These are phyloP conservation scores for Nephrotoma guestfalica DNA, from an alignment of 2,888 invertebrate species.

Conservation along the genomic window DNA sequence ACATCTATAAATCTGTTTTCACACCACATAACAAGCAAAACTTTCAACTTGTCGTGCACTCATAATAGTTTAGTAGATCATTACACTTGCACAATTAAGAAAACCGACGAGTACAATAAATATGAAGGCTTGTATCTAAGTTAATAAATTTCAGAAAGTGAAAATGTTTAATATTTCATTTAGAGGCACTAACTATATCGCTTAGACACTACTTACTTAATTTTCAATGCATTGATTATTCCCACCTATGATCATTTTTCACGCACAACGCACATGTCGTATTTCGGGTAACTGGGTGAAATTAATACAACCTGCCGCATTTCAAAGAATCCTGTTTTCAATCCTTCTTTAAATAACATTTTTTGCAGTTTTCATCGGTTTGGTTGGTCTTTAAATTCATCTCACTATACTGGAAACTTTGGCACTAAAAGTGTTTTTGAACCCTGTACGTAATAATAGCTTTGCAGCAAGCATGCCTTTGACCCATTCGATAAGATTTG, in stretches of 20 bases:
- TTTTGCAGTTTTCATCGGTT: slow-evolving; percentile 69
- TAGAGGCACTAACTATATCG: too few relatives aligned
- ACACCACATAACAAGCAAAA: too few relatives aligned
- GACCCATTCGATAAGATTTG: slow-evolving; percentile 96
- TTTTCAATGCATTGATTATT: slow-evolving; percentile 59
- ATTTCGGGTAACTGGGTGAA: slow-evolving; percentile 92
- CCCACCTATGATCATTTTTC: slow-evolving; percentile 74
- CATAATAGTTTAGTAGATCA: too few relatives aligned
- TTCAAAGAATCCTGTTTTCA: slow-evolving; percentile 90
- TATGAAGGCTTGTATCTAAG: too few relatives aligned
- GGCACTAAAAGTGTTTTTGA: slow-evolving; percentile 63
- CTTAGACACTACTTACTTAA: slow-evolving; percentile 44
- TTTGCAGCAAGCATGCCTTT: slow-evolving; percentile 58
- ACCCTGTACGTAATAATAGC: slow-evolving; percentile 34
- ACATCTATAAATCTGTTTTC: too few relatives aligned
- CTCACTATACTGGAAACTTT: slow-evolving; percentile 79
- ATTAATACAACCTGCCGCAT: slow-evolving; percentile 85
- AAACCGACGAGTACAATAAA: too few relatives aligned
- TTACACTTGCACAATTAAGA: too few relatives aligned
- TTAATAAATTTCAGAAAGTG: too few relatives aligned
- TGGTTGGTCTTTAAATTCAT: slow-evolving; percentile 76
- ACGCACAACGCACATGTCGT: slow-evolving; percentile 60
- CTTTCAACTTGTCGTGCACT: too few relatives aligned
- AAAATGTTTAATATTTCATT: too few relatives aligned
- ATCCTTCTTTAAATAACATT: slow-evolving; percentile 89